Conservation (phyloP, 92 coral and sea anemone genomes). For the Zoanthus solanderi region DNA sequence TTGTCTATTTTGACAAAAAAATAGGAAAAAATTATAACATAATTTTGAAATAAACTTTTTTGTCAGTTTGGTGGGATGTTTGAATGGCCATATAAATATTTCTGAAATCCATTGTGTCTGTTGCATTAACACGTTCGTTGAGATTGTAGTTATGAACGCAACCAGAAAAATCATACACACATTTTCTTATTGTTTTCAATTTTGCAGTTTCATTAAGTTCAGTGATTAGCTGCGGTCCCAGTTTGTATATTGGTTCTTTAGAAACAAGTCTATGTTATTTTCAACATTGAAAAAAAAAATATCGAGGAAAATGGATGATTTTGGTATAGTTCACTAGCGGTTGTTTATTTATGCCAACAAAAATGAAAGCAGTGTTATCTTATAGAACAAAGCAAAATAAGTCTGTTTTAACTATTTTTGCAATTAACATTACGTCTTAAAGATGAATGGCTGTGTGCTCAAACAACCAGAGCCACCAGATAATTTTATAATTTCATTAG, state of each 20-base stretch:
- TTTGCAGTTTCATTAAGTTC: background rate
- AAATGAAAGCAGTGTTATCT: slow-evolving; percentile 6
- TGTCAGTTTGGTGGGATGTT: too few species aligned
- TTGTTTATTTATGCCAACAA: background rate
- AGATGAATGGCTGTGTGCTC: slow-evolving; percentile 34
- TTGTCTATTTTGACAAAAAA: too few species aligned
- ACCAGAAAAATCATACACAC: background rate
- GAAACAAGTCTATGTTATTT: background rate
- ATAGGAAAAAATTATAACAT: too few species aligned
- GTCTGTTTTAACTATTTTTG: slow-evolving; percentile 13
- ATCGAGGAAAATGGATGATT: background rate
- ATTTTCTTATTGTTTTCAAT: background rate
- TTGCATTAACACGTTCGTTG: background rate
- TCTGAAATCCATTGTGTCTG: too few species aligned
- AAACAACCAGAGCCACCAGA: slow-evolving; percentile 11
- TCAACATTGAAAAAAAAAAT: background rate
- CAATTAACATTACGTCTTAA: slow-evolving; percentile 23
- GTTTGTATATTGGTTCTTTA: background rate
- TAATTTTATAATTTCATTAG: background rate
- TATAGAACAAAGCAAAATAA: background rate
- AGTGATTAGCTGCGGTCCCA: background rate
- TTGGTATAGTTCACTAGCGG: background rate
- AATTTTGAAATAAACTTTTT: too few species aligned
- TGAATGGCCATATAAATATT: too few species aligned
- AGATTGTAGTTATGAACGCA: background rate